Base-by-base conservation (phyloP, 2,113 vertebrate species). In the Dasyurus viverrinus region DNA sequence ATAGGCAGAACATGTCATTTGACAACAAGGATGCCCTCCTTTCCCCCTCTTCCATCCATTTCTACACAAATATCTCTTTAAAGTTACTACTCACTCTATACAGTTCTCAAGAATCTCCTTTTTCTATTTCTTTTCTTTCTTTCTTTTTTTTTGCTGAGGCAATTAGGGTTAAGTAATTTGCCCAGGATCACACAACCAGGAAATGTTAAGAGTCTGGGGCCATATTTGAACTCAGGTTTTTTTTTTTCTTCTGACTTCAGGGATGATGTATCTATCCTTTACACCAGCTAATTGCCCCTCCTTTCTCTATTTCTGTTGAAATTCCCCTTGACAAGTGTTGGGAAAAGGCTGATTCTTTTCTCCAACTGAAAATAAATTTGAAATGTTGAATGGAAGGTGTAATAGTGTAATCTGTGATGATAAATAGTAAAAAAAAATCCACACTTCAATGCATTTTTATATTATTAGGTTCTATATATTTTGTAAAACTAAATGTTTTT, bases 401-500 rank as follows among this genome's bases (percentile, higher is more conserved):
- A 84, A 42, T n/a, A 84, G 16, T 42, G n/a, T 84, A n/a, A 76
- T 42, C n/a, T 84, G n/a, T 42, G n/a, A 84, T 84, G 19, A 23
- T n/a, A 84, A 42, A 22, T 23, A 8, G 5, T 84, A 42, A 84
- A 84, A 84, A 16, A 16, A 84, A 84, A 42, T 5, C 7, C 19
- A 84, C n/a, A 84, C n/a, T 84, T 84, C n/a, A 84, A 19, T 84
- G 36, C 7, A 8, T 23, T 84, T 76, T 97, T 94, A 92, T 91
- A 89, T 95, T 95, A 46, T 94, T 55, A 55, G 54, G 92, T 91
- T 95, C 8, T 84, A 42, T 8, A 84, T 42, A 42, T 84, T 84
- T 84, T 84, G 68, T 23, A 84, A 91, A 97, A 95, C n/a, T 90
- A 96, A 91, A 92, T 92, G 92, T 92, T 97, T 97, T 96, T 96